These are phyloP conservation scores for Galbula dea DNA, from an alignment of 2,113 vertebrate genomes.

Conservation along the genomic window DNA sequence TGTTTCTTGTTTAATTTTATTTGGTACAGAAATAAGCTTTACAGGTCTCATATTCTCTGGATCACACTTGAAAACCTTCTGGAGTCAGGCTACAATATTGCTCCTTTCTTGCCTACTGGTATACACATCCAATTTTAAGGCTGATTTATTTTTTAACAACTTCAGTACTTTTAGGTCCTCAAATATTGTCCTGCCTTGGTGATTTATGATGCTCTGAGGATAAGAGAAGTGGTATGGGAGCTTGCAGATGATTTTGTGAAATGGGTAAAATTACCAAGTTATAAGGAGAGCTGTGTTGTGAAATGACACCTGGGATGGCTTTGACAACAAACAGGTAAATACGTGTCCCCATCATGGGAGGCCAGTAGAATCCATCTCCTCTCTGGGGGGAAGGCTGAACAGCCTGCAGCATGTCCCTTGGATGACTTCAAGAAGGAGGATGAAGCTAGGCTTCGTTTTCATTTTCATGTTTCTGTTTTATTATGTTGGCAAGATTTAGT, in stretches of 20 bases:
- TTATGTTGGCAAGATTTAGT: background rate
- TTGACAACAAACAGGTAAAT: background rate
- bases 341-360: fast-evolving
- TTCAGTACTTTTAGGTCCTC: background rate
- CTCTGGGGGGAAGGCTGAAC: background rate
- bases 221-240: background rate
- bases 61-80: background rate
- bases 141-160: slow-evolving; percentile 37
- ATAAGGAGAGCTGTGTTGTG: background rate
- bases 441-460: background rate
- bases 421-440: background rate
- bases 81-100: background rate
- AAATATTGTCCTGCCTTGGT: slow-evolving; percentile 4
- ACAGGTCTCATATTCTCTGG: background rate
- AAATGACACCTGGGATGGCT: background rate
- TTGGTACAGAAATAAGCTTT: slow-evolving; percentile 8
- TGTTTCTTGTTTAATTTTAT: slow-evolving; percentile 3
- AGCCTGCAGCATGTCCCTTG: background rate
- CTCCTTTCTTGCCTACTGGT: background rate
- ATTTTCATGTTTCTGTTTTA: background rate
- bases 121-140: background rate
- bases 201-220: background rate
- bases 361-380: background rate
- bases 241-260: background rate
- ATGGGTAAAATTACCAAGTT: background rate